Conservation (phyloP, 2,888 invertebrate species). For the Eubasilissa splendida region DNA sequence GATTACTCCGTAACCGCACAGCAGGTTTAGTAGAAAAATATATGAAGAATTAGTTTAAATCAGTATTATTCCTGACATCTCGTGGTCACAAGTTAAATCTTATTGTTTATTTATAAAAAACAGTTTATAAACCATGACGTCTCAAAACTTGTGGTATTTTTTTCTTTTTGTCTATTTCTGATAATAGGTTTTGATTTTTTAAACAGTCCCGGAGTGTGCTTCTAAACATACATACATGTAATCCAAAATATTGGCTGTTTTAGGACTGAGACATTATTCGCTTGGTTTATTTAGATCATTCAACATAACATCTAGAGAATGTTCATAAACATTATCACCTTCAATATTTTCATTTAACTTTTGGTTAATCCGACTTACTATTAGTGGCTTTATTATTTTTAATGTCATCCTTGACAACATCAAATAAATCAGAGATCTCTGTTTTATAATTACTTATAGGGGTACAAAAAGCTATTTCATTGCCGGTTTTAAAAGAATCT, state of each 20-base stretch:
- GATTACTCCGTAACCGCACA: too few species aligned
- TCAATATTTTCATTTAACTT: background rate
- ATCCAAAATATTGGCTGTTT: conserved; percentile 63
- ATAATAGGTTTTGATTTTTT: conserved; percentile 62
- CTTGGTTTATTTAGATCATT: background rate
- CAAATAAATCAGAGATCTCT: background rate
- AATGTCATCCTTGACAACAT: background rate
- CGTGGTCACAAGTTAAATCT: too few species aligned
- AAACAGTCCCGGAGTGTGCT: conserved; percentile 68
- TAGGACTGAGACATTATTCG: conserved; percentile 41
- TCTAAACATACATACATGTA: conserved; percentile 74
- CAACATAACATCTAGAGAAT: background rate
- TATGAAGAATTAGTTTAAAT: too few species aligned
- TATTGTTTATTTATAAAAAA: too few species aligned
- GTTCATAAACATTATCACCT: background rate
- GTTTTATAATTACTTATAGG: background rate
- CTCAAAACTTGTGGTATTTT: conserved; percentile 3
- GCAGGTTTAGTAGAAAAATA: too few species aligned
- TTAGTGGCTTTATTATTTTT: background rate
- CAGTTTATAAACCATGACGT: background rate
- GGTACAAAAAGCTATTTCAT: conserved; percentile 5
- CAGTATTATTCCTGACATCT: too few species aligned
- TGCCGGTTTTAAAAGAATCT: background rate
- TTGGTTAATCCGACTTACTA: background rate
- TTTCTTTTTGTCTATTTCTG: background rate